Base-by-base conservation (phyloP, 2,888 invertebrate genomes). In the Noctua janthe region DNA sequence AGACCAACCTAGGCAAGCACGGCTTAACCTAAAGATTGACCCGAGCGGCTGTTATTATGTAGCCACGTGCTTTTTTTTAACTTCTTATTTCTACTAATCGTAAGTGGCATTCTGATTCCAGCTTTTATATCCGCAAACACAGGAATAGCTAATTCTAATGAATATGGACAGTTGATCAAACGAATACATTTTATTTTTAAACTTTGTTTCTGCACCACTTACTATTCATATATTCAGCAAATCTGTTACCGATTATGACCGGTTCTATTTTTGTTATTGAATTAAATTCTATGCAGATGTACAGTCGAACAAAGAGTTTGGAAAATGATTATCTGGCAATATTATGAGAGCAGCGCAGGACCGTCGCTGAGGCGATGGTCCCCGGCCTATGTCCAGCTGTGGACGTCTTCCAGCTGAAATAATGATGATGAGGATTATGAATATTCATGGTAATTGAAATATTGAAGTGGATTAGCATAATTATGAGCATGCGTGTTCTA, bases 161-260 rank as follows among this genome's bases (percentile, higher is more conserved):
- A 70, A 71, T 49, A 80, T 35, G 39, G 80, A 56, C 69, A 39
- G 64, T 43, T 10, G 43, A 47, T 66, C 59, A 29, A 11, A 20
- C 47, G 29, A 62, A 72, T 69, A 5, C 15, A 43, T 56, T 70
- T n/a, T 51, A 47, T n/a, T 47, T n/a, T 66, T 78, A 62, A 51
- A 84, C 43, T 69, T 78, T 47, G 43, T 11, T 82, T 70, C 64
- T 73, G 66, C 20, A 51, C 3, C 17, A 66, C 20, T 83, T 67
- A 54, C n/a, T 71, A 83, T 84, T 83, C 78, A 83, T 87, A 5
- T 71, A 84, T 83, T 84, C 76, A 11, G 20, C 10, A 76, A 87
- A 83, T 71, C 83, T 76, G 70, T 66, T 70, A 54, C 43, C 29
- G 43, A 56, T 64, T 64, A n/a, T 13, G 20, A 8, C 59, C 59